A percentile compares a stretch with the other conserved stretches of the same genome.
Evolutionary conservation across 2,113 vertebrate genomes (phyloP).

Genomic region (Perca flavescens): DNA sequence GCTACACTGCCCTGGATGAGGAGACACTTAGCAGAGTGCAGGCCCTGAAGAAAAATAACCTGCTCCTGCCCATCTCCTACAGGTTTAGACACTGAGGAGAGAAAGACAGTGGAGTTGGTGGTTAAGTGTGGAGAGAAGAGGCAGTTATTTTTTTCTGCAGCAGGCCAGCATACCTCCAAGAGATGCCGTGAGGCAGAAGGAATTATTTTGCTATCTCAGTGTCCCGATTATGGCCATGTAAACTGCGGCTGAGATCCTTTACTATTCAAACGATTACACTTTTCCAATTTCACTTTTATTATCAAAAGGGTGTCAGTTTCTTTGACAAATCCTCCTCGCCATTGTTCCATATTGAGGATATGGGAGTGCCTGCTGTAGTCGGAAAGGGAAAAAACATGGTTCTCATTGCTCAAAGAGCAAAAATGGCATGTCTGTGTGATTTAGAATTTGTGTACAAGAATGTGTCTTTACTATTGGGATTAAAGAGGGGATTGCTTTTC

Average conservation of each 20-base stretch:
- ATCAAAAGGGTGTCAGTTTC: background rate
- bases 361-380: slow-evolving; percentile 4
- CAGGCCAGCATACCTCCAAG: background rate
- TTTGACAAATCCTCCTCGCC: slow-evolving; percentile 35
- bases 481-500: slow-evolving; percentile 15
- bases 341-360: background rate
- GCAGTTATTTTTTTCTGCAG: slow-evolving; percentile 27
- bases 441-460: slow-evolving; percentile 15
- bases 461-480: slow-evolving; percentile 3
- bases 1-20: slow-evolving; percentile 90
- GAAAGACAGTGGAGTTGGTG: background rate
- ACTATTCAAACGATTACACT: slow-evolving; percentile 5
- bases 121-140: slow-evolving; percentile 1
- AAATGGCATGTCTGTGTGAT: slow-evolving; percentile 12
- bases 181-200: slow-evolving; percentile 7
- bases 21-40: slow-evolving; percentile 91
- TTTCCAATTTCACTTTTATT: slow-evolving; percentile 23
- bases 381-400: slow-evolving; percentile 9
- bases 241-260: slow-evolving; percentile 25
- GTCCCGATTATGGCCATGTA: slow-evolving; percentile 4
- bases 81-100: slow-evolving; percentile 84
- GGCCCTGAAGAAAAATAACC: slow-evolving; percentile 92
- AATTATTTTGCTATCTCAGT: slow-evolving; percentile 14
- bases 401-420: slow-evolving; percentile 1
- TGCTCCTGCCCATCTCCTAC: slow-evolving; percentile 92